Evolutionary conservation across 2,888 invertebrate genomes (phyloP).

Genomic region (Idaea dimidiata): DNA sequence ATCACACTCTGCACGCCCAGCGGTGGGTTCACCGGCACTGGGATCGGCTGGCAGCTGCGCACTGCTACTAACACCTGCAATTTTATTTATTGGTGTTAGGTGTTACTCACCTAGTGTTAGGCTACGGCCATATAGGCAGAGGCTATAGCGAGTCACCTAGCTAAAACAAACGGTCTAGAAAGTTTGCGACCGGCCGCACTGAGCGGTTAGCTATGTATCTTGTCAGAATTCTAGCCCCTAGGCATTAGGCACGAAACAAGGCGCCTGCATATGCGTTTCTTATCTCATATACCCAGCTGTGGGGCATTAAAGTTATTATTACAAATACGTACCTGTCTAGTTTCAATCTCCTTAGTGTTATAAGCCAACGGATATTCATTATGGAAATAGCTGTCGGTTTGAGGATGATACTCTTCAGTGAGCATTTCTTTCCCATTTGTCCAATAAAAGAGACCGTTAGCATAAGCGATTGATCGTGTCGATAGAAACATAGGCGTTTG

Average conservation of each 20-base stretch:
- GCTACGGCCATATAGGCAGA: no score
- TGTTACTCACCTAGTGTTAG: no score
- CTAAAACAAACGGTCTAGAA: no score
- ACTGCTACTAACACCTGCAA: slow-evolving; percentile 74
- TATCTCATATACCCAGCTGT: no score
- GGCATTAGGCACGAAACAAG: no score
- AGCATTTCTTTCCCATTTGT: slow-evolving; percentile 89
- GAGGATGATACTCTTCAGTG: slow-evolving; percentile 88
- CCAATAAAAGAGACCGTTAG: slow-evolving; percentile 92
- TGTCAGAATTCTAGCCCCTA: no score
- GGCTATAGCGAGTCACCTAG: no score
- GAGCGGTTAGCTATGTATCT: no score
- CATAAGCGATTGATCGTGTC: slow-evolving; percentile 87
- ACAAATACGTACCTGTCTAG: slow-evolving; percentile 39
- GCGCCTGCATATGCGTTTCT: no score
- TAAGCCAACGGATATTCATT: slow-evolving; percentile 84
- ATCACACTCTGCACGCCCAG: slow-evolving; percentile 90
- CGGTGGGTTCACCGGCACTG: slow-evolving; percentile 90
- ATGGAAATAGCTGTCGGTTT: slow-evolving; percentile 87
- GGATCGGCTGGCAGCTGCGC: slow-evolving; percentile 88
- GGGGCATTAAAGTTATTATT: no score
- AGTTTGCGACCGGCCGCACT: no score
- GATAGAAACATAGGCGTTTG: slow-evolving; percentile 87
- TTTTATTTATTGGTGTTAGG: no score
- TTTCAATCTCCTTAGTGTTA: slow-evolving; percentile 60